phyloP scores from a whole-genome alignment of 2,113 vertebrate species.

The Anser brachyrhynchus region DNA sequence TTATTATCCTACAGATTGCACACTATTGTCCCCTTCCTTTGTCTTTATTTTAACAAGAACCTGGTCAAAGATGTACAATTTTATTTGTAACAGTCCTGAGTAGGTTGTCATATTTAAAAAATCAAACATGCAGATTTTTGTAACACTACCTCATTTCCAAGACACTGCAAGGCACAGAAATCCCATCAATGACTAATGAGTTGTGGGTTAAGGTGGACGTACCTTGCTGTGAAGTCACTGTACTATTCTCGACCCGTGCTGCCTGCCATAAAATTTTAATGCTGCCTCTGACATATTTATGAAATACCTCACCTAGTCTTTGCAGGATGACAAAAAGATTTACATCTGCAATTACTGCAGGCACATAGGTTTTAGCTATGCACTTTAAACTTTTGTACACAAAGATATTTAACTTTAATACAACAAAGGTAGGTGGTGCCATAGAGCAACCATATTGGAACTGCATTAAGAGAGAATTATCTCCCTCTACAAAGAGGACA shows the following conservation, averaged over 20 bases:
- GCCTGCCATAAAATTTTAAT: constrained; percentile 87
- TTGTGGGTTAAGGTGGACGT: constrained; percentile 74
- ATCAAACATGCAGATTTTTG: constrained; percentile 40
- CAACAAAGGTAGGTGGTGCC: constrained; percentile 56
- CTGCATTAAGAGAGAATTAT: constrained; percentile 3
- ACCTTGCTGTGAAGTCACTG: constrained; percentile 83
- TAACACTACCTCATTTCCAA: constrained; percentile 13
- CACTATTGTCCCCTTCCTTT: background rate
- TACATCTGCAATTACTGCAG: constrained; percentile 74
- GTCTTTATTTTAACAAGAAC: background rate
- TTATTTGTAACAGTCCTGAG: constrained; percentile 4
- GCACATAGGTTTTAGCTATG: constrained; percentile 37
- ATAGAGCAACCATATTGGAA: constrained; percentile 12
- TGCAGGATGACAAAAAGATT: constrained; percentile 75
- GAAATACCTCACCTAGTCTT: constrained; percentile 73
- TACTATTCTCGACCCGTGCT: constrained; percentile 75
- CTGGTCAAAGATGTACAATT: background rate
- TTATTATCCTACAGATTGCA: background rate
- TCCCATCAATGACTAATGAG: constrained; percentile 76
- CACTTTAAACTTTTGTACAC: constrained; percentile 66
- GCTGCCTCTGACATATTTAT: constrained; percentile 80
- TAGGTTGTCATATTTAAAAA: background rate
- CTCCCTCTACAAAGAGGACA: background rate
- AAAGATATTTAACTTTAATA: constrained; percentile 63
- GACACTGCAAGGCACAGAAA: constrained; percentile 35